phyloP scores from a whole-genome alignment of 2,888 invertebrate genomes.

The Acholoe squamosa region DNA sequence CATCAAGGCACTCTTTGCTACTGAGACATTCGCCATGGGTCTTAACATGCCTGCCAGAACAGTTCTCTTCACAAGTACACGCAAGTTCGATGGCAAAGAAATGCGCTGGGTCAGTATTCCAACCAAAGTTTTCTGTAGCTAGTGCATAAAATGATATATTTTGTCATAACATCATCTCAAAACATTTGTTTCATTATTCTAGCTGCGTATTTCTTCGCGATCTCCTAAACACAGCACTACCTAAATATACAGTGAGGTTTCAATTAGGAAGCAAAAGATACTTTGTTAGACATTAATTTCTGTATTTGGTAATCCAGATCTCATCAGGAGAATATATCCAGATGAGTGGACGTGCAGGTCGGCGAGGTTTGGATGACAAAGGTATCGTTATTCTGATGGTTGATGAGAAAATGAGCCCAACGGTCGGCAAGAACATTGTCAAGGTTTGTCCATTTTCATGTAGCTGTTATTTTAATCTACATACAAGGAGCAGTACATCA shows the following conservation, averaged over 20 bases:
- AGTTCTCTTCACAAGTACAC: slow-evolving; percentile 96
- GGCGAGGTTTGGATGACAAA: slow-evolving; percentile 97
- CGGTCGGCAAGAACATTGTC: slow-evolving; percentile 85
- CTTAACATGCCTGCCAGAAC: slow-evolving; percentile 99
- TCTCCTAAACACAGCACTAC: no score
- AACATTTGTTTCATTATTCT: no score
- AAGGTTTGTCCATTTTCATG: slow-evolving; percentile 67
- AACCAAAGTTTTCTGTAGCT: not conserved
- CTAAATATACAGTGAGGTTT: no score
- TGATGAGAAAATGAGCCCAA: slow-evolving; percentile 93
- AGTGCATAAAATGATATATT: no score
- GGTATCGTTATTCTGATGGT: slow-evolving; percentile 99
- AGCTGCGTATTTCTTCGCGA: no score
- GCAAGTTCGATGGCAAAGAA: slow-evolving; percentile 98
- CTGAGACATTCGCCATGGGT: slow-evolving; percentile 99
- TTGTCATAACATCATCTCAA: no score
- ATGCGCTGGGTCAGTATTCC: slow-evolving; percentile 91
- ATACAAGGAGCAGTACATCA: no score
- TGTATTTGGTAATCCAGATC: slow-evolving; percentile 80
- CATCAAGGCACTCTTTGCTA: slow-evolving; percentile 98
- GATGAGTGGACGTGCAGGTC: slow-evolving; percentile 99
- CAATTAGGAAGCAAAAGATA: not conserved
- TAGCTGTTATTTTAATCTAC: no score
- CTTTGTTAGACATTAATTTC: not conserved
- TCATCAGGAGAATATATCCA: slow-evolving; percentile 99